phyloP scores from a whole-genome alignment of 1,140 invertebrate genomes.

The Streblospio benedicti region DNA sequence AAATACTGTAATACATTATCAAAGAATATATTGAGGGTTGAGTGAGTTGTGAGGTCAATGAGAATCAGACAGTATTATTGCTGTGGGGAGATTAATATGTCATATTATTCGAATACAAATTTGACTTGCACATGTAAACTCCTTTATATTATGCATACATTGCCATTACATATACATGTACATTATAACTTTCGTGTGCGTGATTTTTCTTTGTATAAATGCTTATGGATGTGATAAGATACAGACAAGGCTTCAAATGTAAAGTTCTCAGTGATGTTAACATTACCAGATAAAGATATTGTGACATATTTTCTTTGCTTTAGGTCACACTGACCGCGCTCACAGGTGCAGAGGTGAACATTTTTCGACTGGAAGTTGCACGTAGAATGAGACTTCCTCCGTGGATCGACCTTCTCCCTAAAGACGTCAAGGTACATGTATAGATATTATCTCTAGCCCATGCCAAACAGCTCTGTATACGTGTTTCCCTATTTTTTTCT shows the following conservation, averaged over 20 bases:
- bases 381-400: conserved; percentile 11
- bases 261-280: not conserved
- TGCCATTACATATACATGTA: not conserved
- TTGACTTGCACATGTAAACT: no score
- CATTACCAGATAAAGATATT: not conserved
- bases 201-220: no score
- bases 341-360: conserved; percentile 1
- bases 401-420: not conserved
- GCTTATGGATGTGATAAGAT: not conserved
- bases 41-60: no score
- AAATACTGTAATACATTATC: no score
- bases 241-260: not conserved
- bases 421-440: conserved; percentile 8
- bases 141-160: not conserved
- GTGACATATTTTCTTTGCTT: not conserved
- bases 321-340: conserved; percentile 12
- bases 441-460: not conserved
- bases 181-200: not conserved
- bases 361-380: conserved; percentile 12
- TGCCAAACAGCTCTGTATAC: not conserved
- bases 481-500: not conserved
- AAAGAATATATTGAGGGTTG: no score
- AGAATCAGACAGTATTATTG: not conserved
- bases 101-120: no score
- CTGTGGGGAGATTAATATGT: not conserved